Conservation (phyloP, 2,797 vertebrate species). For the Echiichthys vipera region DNA sequence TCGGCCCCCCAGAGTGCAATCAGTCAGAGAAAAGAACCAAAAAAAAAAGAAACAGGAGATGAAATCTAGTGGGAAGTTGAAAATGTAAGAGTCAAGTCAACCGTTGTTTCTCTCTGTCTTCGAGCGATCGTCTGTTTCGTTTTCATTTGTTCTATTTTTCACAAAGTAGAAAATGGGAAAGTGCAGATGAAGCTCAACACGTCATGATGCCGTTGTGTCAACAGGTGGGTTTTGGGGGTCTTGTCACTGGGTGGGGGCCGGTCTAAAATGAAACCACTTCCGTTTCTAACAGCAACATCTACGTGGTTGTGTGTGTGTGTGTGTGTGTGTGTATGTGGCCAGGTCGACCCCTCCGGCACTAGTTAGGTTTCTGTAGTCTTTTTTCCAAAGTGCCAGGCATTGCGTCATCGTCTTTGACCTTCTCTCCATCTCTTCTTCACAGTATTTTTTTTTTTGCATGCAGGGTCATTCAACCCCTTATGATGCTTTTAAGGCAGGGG, state of each 20-base stretch:
- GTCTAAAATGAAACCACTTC: conserved; percentile 78
- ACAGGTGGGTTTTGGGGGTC: conserved; percentile 53
- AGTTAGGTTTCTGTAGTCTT: conserved; percentile 74
- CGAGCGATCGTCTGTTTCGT: conserved; percentile 46
- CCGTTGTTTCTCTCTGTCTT: conserved; percentile 46
- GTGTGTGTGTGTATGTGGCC: conserved; percentile 56
- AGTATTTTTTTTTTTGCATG: conserved; percentile 93
- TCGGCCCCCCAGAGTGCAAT: conserved; percentile 85
- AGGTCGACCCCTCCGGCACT: conserved; percentile 77
- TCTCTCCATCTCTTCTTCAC: conserved; percentile 92
- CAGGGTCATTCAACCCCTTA: conserved; percentile 90
- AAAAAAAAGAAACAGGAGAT: not conserved
- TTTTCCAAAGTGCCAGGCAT: conserved; percentile 93
- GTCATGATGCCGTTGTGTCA: conserved; percentile 77
- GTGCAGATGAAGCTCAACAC: conserved; percentile 87
- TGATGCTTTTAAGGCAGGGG: conserved; percentile 98
- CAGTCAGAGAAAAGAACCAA: conserved; percentile 39
- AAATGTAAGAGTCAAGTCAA: conserved; percentile 55
- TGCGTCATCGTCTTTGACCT: conserved; percentile 71
- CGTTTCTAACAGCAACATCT: conserved; percentile 81
- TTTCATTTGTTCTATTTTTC: conserved; percentile 46
- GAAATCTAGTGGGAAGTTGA: conserved; percentile 79
- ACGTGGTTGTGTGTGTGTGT: conserved; percentile 45
- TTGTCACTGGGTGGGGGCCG: conserved; percentile 62
- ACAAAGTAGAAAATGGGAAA: conserved; percentile 82